Percentiles rank a stretch among this genome's conserved stretches.
Evolutionary conservation across 2,888 invertebrate genomes (phyloP).

Genomic region (Amphipyra berbera): DNA sequence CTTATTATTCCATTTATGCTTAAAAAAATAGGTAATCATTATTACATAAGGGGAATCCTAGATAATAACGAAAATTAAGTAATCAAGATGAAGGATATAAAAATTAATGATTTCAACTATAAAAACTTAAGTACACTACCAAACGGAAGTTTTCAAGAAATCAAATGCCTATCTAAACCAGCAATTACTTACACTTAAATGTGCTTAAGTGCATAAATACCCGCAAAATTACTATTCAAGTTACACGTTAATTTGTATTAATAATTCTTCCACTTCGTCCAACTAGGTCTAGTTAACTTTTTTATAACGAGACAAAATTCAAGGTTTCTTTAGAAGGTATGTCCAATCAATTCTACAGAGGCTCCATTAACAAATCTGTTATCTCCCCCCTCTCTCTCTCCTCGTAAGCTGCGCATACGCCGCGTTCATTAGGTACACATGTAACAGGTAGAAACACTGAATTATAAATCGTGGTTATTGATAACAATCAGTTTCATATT

Average conservation of each 20-base stretch:
- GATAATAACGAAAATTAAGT: too few relatives aligned
- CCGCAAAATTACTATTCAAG: constrained; percentile 16
- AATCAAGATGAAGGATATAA: too few relatives aligned
- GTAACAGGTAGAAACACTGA: constrained; percentile 32
- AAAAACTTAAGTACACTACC: too few relatives aligned
- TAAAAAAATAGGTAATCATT: too few relatives aligned
- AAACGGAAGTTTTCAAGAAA: too few relatives aligned
- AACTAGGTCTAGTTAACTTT: neutral
- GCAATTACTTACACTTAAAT: too few relatives aligned
- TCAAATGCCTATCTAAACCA: too few relatives aligned
- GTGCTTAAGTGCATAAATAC: neutral
- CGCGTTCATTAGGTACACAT: constrained; percentile 58
- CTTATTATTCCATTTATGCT: too few relatives aligned
- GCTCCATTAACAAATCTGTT: constrained; percentile 67
- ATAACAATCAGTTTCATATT: constrained; percentile 34
- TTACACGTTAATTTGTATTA: constrained; percentile 4
- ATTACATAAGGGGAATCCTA: too few relatives aligned
- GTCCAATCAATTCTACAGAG: constrained; percentile 54
- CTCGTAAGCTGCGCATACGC: constrained; percentile 61
- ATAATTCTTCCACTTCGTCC: neutral
- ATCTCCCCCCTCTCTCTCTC: constrained; percentile 48
- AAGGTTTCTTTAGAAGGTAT: constrained; percentile 23
- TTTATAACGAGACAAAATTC: neutral
- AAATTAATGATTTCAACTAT: too few relatives aligned
- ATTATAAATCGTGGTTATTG: constrained; percentile 48